phyloP scores from a whole-genome alignment of 1,140 invertebrate species.

The Euura lappo region DNA sequence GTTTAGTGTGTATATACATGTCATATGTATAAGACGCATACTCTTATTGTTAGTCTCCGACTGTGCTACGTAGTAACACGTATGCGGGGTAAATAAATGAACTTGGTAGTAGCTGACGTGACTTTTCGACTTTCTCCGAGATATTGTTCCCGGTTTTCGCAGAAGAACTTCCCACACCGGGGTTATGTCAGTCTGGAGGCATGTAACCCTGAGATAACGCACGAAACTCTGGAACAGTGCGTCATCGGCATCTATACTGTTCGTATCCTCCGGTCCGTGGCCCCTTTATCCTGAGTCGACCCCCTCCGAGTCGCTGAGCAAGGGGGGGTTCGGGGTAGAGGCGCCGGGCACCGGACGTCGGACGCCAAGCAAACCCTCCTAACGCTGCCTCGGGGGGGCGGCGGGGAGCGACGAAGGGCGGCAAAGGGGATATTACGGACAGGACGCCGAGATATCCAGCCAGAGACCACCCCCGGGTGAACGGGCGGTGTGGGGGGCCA shows the following conservation, averaged over 20 bases:
- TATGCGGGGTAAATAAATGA: not conserved
- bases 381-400: slow-evolving; percentile 47
- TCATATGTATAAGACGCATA: too few relatives aligned
- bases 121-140: slow-evolving; percentile 2
- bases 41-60: too few relatives aligned
- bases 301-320: slow-evolving; percentile 42
- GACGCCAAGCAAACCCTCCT: slow-evolving; percentile 43
- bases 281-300: slow-evolving; percentile 12
- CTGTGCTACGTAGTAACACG: not conserved
- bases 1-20: too few relatives aligned
- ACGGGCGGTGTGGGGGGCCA: slow-evolving; percentile 28
- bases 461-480: slow-evolving; percentile 21
- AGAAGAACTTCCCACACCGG: not conserved
- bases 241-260: not conserved
- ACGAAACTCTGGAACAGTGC: not conserved
- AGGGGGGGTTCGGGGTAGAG: slow-evolving; percentile 27
- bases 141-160: slow-evolving; percentile 5
- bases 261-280: slow-evolving; percentile 31
- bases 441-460: slow-evolving; percentile 52
- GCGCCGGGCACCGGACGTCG: not conserved
- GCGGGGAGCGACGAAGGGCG: slow-evolving; percentile 29
- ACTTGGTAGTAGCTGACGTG: not conserved
- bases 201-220: slow-evolving; percentile 6
- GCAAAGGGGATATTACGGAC: slow-evolving; percentile 49
- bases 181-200: not conserved